A percentile compares a stretch with the other conserved stretches of the same genome.
These are phyloP conservation scores for Echinops telfairi DNA, from an alignment of 2,113 vertebrate species.

Conservation along the genomic window DNA sequence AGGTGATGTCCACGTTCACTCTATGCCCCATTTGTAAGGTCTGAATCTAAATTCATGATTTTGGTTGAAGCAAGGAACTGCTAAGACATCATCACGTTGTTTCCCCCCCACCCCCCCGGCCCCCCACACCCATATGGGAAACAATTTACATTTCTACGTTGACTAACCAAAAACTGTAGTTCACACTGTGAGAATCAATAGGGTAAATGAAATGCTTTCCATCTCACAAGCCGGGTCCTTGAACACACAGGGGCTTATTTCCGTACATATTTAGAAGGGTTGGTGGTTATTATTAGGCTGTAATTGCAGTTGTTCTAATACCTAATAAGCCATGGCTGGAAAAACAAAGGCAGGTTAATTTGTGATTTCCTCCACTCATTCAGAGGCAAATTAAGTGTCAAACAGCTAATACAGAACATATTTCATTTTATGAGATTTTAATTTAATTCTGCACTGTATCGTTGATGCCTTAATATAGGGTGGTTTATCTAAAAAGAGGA, in stretches of 20 bases:
- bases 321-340: slow-evolving; percentile 94
- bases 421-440: slow-evolving; percentile 99
- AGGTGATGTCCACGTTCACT: not conserved
- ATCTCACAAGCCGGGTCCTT: slow-evolving; percentile 80
- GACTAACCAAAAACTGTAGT: slow-evolving; percentile 43
- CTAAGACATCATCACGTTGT: not conserved
- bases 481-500: slow-evolving; percentile 92
- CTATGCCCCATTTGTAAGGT: not conserved
- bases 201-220: slow-evolving; percentile 70
- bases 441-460: slow-evolving; percentile 97
- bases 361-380: slow-evolving; percentile 99
- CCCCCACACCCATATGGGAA: not conserved
- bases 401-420: slow-evolving; percentile 99
- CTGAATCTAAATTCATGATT: slow-evolving; percentile 24
- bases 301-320: slow-evolving; percentile 96
- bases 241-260: slow-evolving; percentile 84
- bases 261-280: slow-evolving; percentile 92
- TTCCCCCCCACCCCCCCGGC: not conserved
- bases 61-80: slow-evolving; percentile 17
- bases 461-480: slow-evolving; percentile 92
- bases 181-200: slow-evolving; percentile 44
- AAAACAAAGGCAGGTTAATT: slow-evolving; percentile 99
- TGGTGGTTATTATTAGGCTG: slow-evolving; percentile 93
- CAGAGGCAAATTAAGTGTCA: slow-evolving; percentile 99
- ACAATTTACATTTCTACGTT: not conserved